Evolutionary conservation across 1,140 invertebrate genomes (phyloP).

Genomic region (Leptinotarsa defecta): DNA sequence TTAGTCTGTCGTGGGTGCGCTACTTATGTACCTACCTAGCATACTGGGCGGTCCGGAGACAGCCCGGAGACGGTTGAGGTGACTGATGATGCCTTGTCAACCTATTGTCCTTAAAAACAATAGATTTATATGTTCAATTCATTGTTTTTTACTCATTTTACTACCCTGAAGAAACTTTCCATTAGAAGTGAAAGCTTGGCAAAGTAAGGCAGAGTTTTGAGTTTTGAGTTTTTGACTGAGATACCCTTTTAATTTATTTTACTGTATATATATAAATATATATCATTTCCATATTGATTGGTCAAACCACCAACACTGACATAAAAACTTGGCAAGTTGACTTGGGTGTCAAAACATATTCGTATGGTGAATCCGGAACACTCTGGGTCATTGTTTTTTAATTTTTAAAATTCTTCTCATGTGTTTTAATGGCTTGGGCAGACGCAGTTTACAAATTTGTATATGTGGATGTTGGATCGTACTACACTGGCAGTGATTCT

Average conservation of each 20-base stretch:
- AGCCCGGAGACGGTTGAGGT: not conserved
- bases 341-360: too few species aligned
- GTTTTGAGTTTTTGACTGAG: too few species aligned
- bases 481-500: conserved; percentile 30
- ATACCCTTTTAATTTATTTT: too few species aligned
- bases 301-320: too few species aligned
- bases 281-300: too few species aligned
- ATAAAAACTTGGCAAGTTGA: too few species aligned
- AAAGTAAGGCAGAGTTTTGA: too few species aligned
- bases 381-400: conserved; percentile 32
- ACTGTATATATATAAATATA: too few species aligned
- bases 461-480: conserved; percentile 32
- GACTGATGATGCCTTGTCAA: not conserved
- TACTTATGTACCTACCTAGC: not conserved
- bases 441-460: conserved; percentile 21
- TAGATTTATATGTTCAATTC: too few species aligned
- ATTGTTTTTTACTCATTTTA: too few species aligned
- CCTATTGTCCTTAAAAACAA: conserved; percentile 26
- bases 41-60: not conserved
- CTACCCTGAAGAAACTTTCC: too few species aligned
- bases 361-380: not conserved
- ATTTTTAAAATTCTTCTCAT: conserved; percentile 49
- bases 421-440: conserved; percentile 28
- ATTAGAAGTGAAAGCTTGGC: too few species aligned
- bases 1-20: not conserved